Conservation (phyloP, 2,888 invertebrate species). For the Drosophila anomalata region DNA sequence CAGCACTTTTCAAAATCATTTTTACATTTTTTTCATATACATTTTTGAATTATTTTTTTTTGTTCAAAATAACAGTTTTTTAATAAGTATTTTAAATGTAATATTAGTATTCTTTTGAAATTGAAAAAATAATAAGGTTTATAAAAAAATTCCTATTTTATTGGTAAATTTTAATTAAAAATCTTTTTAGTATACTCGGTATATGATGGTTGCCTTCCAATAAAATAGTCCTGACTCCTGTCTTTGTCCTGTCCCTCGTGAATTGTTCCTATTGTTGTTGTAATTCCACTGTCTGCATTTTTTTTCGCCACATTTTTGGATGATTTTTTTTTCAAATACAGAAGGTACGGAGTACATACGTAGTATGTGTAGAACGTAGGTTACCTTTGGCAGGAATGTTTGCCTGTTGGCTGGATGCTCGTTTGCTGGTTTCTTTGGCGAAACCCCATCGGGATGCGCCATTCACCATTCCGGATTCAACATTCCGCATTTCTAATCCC, state of each 20-base stretch:
- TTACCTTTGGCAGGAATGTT: conserved; percentile 25
- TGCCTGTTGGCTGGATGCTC: conserved; percentile 34
- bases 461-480: neutral
- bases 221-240: neutral
- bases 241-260: conserved; percentile 25
- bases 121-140: no score
- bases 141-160: no score
- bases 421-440: conserved; percentile 25
- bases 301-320: neutral
- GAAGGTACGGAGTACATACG: neutral
- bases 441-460: neutral
- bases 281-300: conserved; percentile 19
- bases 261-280: conserved; percentile 19
- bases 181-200: neutral
- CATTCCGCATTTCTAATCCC: conserved; percentile 4
- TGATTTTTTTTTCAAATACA: neutral
- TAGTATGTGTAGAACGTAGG: neutral
- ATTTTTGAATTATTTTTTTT: neutral
- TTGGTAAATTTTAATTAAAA: neutral
- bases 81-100: no score
- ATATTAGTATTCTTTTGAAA: no score
- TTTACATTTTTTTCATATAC: no score
- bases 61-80: no score
- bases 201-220: neutral
- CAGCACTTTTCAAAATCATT: neutral